Evolutionary conservation across 2,113 vertebrate species (phyloP).

Genomic region (Mionectes macconnelli): DNA sequence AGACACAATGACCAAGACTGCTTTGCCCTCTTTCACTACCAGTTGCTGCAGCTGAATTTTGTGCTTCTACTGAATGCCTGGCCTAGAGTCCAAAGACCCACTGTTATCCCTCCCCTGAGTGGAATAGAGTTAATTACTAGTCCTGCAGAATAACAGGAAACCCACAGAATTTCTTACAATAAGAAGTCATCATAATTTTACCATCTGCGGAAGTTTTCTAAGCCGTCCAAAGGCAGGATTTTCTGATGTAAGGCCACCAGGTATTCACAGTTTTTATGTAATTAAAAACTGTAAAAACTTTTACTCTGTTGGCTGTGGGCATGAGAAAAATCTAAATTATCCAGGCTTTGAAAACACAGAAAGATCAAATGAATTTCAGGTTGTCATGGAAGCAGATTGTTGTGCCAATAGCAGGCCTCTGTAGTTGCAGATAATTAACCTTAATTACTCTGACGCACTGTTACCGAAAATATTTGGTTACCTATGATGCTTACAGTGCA

Average conservation of each 20-base stretch:
- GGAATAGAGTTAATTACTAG: slow-evolving; percentile 26
- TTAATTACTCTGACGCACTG: slow-evolving; percentile 1
- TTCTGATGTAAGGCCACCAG: slow-evolving; percentile 11
- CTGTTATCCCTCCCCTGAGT: slow-evolving; percentile 1
- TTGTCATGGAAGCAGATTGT: slow-evolving; percentile 2
- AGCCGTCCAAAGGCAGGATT: slow-evolving; percentile 23
- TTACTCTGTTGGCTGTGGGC: neutral
- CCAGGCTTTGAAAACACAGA: slow-evolving; percentile 30
- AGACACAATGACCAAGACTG: neutral
- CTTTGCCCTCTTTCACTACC: neutral
- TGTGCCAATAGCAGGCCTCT: neutral
- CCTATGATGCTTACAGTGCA: neutral
- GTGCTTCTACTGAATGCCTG: neutral
- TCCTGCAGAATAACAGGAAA: slow-evolving; percentile 50
- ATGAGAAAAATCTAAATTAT: slow-evolving; percentile 27
- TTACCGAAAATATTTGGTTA: slow-evolving; percentile 3
- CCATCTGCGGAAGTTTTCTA: neutral
- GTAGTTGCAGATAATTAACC: slow-evolving; percentile 32
- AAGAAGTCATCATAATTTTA: slow-evolving; percentile 45
- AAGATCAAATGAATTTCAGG: slow-evolving; percentile 32
- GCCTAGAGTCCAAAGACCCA: neutral
- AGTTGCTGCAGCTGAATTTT: neutral
- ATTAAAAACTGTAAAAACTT: slow-evolving; percentile 8
- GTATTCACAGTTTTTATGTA: neutral
- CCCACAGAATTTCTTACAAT: slow-evolving; percentile 38